Evolutionary conservation across 2,888 invertebrate species (phyloP), one percentile per base, ranked within the genome.

Genomic region (Pristionchus exspectatus): DNA sequence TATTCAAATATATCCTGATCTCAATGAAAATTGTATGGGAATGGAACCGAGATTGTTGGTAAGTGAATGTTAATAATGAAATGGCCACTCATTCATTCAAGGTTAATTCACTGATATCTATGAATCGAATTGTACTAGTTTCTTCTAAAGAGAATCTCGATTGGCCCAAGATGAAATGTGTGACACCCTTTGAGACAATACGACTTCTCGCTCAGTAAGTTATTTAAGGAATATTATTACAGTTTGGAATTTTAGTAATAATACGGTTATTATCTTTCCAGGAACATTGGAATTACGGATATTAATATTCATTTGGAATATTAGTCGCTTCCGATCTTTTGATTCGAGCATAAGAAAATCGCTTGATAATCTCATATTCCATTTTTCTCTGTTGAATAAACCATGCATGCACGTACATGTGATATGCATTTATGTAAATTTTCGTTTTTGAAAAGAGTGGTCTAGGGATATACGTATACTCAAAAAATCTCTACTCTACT

Each of bases 101-200:
- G 84, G 84, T 84, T 4, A 84, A 84, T 18, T 84, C 84, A 14
- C n/a, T 84, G 10, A 27, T 84, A 14, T 84, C 84, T 27, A 84
- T 84, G 84, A 84, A 84, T 56, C 10, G 84, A 56, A 21, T 84
- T 3, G 5, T 59, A 18, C 21, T 84, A 14, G 30, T 56, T n/a
- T 84, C 84, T 1, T 54, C 84, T 18, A 59, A 84, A 21, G 84
- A 59, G 9, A 84, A 84, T 84, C 18, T 84, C 56, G 84, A 84
- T 84, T 84, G 84, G 84, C 84, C 84, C 4, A 84, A 84, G 30
- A 16, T 84, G 18, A 84, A 84, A 21, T 84, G 84, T 56, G 84
- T 84, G 9, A 84, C 84, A 3, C 56, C 84, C 21, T 84, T 84
- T 18, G 84, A 84, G 27, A 84, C 56, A n/a, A 38, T 84, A 18